Base-by-base conservation (phyloP, 1,140 invertebrate genomes). In the Zophobas atratus region DNA sequence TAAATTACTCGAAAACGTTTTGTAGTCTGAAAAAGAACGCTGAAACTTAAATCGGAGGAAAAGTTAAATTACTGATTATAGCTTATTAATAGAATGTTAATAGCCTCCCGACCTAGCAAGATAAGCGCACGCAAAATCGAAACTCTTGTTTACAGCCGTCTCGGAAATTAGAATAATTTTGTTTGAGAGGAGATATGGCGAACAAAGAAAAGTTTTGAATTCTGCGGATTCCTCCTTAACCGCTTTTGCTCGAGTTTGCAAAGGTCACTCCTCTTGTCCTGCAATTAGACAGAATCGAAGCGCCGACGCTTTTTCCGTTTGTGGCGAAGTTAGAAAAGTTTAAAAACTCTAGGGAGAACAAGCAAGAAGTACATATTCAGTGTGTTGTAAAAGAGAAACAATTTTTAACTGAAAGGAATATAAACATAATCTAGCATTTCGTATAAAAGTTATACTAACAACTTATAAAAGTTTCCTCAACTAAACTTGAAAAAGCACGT, bases 381-480 rank as follows among this genome's bases (percentile, higher is more conserved):
- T 20, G 60, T 67, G 60, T 67, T 67, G 60, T 67, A 67, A 67
- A 67, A 67, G 60, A 67, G 60, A 67, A 67, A 67, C 55, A 73
- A 51, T 73, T 73, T 73, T 73, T 53, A 73, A 73, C 71, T 4
- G 51, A 67, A 63, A 67, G 60, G 60, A 73, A 73, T 53, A 73
- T 73, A 73, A 73, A 73, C 71, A 73, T 73, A 73, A 51, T 73
- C 55, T 73, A 73, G 71, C 51, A 73, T 73, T 73, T 73, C 71
- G 51, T 55, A 73, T 73, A 73, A 73, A 73, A 73, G 71, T 73
- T 73, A 73, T 33, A 51, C 71, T 73, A 73, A 73, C 71, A 73
- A 73, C 71, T 73, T 73, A 55, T 53, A 55, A 43, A 73, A 73
- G 35, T 73, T 73, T 57, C 51, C 49, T 36, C 60, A 67, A 67